Conservation (phyloP, 1,140 invertebrate species). For the Stegodyphus mimosarum region DNA sequence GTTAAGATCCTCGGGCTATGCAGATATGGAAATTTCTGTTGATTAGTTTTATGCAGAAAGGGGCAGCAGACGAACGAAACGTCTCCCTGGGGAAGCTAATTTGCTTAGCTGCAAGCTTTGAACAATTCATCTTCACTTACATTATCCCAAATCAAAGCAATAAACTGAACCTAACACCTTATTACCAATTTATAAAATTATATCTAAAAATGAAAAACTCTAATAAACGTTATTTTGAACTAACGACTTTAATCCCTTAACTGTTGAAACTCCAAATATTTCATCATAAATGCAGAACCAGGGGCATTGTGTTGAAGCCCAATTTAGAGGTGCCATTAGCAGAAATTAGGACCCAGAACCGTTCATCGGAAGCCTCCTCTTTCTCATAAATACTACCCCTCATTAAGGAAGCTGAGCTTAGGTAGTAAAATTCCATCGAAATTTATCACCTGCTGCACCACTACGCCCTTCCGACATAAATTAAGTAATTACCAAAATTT, state of each 20-base stretch:
- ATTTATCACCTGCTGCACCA: slow-evolving; percentile 36
- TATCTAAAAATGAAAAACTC: slow-evolving; percentile 1
- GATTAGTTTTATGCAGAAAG: neutral
- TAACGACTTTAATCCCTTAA: slow-evolving; percentile 24
- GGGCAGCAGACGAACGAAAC: neutral
- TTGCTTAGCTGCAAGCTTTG: neutral
- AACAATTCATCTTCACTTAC: slow-evolving; percentile 14
- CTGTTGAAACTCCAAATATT: slow-evolving; percentile 16
- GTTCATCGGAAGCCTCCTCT: slow-evolving; percentile 21
- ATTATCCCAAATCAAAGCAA: slow-evolving; percentile 30
- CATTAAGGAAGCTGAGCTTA: slow-evolving; percentile 31
- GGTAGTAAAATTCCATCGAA: slow-evolving; percentile 45
- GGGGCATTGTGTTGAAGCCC: slow-evolving; percentile 13
- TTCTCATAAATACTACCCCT: slow-evolving; percentile 40
- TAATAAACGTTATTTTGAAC: slow-evolving; percentile 9
- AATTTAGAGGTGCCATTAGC: slow-evolving; percentile 38
- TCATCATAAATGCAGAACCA: neutral
- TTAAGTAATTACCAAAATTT: slow-evolving; percentile 48
- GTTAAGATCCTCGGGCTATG: neutral
- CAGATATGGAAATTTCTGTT: slow-evolving; percentile 6
- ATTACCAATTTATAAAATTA: slow-evolving; percentile 34
- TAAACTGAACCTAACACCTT: slow-evolving; percentile 29
- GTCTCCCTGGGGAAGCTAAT: neutral
- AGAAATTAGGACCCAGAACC: slow-evolving; percentile 30
- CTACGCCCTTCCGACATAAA: slow-evolving; percentile 35